A percentile compares a stretch with the other conserved stretches of the same genome.
Conservation (phyloP, 2,888 invertebrate genomes). For the Dynastes hyllus region DNA sequence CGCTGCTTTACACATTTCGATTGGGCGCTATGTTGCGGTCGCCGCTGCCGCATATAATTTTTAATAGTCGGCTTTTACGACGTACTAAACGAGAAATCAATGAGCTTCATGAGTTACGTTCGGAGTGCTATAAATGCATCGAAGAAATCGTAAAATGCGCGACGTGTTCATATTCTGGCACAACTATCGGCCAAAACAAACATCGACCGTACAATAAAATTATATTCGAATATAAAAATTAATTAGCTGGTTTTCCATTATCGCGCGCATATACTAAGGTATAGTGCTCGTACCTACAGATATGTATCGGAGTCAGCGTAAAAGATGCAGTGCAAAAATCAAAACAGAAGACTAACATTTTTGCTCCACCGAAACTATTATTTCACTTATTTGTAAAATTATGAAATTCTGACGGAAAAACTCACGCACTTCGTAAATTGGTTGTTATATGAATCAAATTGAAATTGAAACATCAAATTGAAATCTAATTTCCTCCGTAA, state of each 20-base stretch:
- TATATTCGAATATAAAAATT: constrained; percentile 58
- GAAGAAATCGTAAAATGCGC: constrained; percentile 59
- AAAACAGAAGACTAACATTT: too few relatives aligned
- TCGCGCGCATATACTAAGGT: not conserved
- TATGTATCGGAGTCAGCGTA: too few relatives aligned
- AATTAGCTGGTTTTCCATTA: constrained; percentile 58
- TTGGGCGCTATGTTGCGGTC: not conserved
- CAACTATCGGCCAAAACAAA: constrained; percentile 56
- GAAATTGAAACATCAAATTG: too few relatives aligned
- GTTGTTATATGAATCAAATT: too few relatives aligned
- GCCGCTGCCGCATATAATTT: constrained; percentile 54
- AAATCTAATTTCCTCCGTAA: too few relatives aligned
- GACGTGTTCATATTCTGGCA: constrained; percentile 59
- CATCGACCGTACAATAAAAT: constrained; percentile 56
- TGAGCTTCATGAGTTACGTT: constrained; percentile 56
- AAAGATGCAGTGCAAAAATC: too few relatives aligned
- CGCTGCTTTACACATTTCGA: not conserved
- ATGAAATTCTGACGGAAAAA: too few relatives aligned
- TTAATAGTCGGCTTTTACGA: constrained; percentile 56
- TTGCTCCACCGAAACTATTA: too few relatives aligned
- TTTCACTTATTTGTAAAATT: too few relatives aligned
- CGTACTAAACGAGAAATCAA: constrained; percentile 58
- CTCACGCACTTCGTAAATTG: too few relatives aligned
- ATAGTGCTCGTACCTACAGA: too few relatives aligned
- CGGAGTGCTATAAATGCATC: constrained; percentile 57